phyloP scores from a whole-genome alignment of 2,797 vertebrate genomes.

The Nothura maculosa region DNA sequence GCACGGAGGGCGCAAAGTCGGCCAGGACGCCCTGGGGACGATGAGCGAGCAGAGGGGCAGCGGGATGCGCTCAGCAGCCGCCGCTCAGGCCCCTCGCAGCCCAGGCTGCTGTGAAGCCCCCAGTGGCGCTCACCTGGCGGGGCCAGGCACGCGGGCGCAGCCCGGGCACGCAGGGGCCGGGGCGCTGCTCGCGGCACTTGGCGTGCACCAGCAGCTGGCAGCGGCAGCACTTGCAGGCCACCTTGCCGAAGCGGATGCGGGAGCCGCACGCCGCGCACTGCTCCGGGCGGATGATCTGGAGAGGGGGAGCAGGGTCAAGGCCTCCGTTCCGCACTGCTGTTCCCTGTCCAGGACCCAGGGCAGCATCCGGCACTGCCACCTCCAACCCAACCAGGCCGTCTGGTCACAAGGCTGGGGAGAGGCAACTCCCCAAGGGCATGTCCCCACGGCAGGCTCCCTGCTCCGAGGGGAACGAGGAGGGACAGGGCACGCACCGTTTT shows the following conservation, averaged over 20 bases:
- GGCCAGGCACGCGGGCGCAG: not conserved
- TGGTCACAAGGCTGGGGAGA: not conserved
- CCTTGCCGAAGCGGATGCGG: slow-evolving; percentile 88
- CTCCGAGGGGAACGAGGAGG: not conserved
- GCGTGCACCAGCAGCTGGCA: slow-evolving; percentile 85
- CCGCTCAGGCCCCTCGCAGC: too few species aligned
- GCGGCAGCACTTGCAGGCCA: slow-evolving; percentile 85
- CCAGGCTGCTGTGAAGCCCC: too few species aligned
- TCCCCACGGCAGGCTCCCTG: not conserved
- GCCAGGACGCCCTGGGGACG: slow-evolving; percentile 77
- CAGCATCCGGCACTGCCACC: not conserved
- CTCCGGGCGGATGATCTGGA: slow-evolving; percentile 88
- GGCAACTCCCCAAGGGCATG: not conserved
- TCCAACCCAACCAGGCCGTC: not conserved
- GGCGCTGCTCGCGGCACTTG: slow-evolving; percentile 82
- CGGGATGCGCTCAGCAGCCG: too few species aligned
- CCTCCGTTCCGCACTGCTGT: not conserved
- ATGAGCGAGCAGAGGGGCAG: not conserved
- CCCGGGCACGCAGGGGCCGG: slow-evolving; percentile 44
- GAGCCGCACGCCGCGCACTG: slow-evolving; percentile 83
- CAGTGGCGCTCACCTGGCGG: not conserved
- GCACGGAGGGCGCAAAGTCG: slow-evolving; percentile 69
- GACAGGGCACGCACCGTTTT: slow-evolving; percentile 45
- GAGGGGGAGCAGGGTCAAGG: not conserved
- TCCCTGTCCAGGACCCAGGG: too few species aligned